These are phyloP conservation scores for Geococcyx californianus DNA, from an alignment of 2,113 vertebrate species.

Conservation along the genomic window DNA sequence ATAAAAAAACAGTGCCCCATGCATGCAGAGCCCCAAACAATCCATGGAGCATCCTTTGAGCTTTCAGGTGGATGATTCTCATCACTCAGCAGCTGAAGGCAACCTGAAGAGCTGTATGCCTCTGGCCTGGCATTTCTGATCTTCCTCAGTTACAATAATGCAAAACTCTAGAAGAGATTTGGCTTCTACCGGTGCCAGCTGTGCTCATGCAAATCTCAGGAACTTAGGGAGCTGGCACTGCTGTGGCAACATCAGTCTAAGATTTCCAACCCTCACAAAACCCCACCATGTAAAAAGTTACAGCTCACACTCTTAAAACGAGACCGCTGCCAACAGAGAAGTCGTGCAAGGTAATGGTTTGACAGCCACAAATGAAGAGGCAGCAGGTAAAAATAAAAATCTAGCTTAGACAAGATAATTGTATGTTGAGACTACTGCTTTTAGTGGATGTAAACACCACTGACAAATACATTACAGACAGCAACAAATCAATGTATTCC, in stretches of 20 bases:
- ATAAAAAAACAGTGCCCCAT: background rate
- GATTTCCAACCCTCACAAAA: background rate
- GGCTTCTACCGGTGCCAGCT: background rate
- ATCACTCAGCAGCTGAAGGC: background rate
- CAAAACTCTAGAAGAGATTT: background rate
- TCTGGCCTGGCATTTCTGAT: background rate
- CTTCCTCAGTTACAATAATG: background rate
- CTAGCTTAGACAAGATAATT: background rate
- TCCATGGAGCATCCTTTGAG: fast-evolving
- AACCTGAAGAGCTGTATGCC: background rate
- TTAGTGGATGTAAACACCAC: background rate
- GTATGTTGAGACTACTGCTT: background rate
- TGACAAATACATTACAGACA: background rate
- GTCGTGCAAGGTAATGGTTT: background rate
- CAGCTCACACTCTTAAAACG: background rate
- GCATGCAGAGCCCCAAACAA: background rate
- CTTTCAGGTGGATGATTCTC: background rate
- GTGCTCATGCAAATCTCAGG: background rate
- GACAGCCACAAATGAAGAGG: background rate
- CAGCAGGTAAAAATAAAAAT: background rate
- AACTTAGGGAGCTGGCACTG: background rate
- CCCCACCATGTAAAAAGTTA: background rate
- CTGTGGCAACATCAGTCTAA: background rate
- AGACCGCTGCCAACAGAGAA: background rate
- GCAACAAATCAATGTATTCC: background rate